These are phyloP conservation scores for Agriopis aurantiaria DNA, from an alignment of 2,888 invertebrate genomes.

Conservation along the genomic window DNA sequence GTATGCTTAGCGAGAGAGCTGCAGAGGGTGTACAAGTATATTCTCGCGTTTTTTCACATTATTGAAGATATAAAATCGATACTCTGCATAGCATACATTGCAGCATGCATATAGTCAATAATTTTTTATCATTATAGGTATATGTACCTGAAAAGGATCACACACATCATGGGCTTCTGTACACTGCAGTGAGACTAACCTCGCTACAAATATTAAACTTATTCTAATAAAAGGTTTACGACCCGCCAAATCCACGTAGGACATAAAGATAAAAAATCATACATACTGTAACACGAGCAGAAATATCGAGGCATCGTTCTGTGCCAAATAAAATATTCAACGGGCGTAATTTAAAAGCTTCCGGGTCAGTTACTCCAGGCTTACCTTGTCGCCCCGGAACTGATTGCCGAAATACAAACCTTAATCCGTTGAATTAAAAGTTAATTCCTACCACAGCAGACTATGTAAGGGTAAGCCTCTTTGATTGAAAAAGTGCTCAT, in stretches of 20 bases:
- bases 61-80: too few species aligned
- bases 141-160: too few species aligned
- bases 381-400: conserved; percentile 60
- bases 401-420: conserved; percentile 59
- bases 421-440: conserved; percentile 53
- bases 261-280: conserved; percentile 26
- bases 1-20: too few species aligned
- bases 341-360: conserved; percentile 73
- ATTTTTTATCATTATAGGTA: too few species aligned
- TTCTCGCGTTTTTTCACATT: too few species aligned
- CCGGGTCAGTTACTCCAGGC: conserved; percentile 67
- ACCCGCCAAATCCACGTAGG: conserved; percentile 11
- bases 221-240: conserved; percentile 14
- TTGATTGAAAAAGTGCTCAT: conserved; percentile 43
- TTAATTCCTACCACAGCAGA: conserved; percentile 38
- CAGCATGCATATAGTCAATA: too few species aligned
- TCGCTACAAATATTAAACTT: neutral
- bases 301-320: conserved; percentile 62
- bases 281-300: conserved; percentile 53
- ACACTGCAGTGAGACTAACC: too few species aligned
- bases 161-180: too few species aligned
- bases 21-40: too few species aligned
- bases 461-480: conserved; percentile 35
- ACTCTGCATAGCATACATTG: too few species aligned
- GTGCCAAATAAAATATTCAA: conserved; percentile 74